A percentile compares a stretch with the other conserved stretches of the same genome.
phyloP scores from a whole-genome alignment of 2,113 vertebrate genomes.

The Crocuta crocuta region DNA sequence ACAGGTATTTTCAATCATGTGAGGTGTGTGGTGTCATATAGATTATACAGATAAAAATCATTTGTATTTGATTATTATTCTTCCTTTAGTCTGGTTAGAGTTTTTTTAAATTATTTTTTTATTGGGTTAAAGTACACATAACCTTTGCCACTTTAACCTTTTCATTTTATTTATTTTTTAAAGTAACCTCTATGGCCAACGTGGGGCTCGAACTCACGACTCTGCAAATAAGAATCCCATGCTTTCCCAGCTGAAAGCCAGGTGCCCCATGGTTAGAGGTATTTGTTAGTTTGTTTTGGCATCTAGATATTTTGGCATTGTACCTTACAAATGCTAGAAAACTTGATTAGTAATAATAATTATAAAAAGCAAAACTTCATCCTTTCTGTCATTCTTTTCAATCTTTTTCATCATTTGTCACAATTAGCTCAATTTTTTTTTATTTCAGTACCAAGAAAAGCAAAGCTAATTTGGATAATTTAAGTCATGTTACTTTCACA shows the following conservation, averaged over 20 bases:
- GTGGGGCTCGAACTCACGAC: not conserved
- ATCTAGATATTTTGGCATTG: not conserved
- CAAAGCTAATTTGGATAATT: constrained; percentile 21
- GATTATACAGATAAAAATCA: not conserved
- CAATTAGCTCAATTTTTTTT: constrained; percentile 8
- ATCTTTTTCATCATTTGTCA: not conserved
- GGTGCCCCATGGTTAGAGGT: not conserved
- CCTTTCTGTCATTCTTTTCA: not conserved
- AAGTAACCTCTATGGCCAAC: not conserved
- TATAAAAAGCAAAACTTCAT: not conserved
- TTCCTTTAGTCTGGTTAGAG: not conserved
- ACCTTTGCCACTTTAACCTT: not conserved
- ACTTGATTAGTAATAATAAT: not conserved
- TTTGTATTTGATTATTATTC: not conserved
- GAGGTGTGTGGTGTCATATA: not conserved
- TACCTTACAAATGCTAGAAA: not conserved
- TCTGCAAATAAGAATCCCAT: not conserved
- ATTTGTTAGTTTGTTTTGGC: not conserved
- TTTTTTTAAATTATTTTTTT: not conserved
- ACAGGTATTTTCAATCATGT: constrained; percentile 4
- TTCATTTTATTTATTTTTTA: not conserved
- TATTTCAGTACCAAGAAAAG: constrained; percentile 40
- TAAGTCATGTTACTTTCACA: not conserved
- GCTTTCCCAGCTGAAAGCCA: not conserved
- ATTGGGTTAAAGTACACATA: not conserved